Evolutionary conservation across 1,140 invertebrate species (phyloP), one percentile per base, ranked within the genome.

Genomic region (Stegodyphus dumicola): DNA sequence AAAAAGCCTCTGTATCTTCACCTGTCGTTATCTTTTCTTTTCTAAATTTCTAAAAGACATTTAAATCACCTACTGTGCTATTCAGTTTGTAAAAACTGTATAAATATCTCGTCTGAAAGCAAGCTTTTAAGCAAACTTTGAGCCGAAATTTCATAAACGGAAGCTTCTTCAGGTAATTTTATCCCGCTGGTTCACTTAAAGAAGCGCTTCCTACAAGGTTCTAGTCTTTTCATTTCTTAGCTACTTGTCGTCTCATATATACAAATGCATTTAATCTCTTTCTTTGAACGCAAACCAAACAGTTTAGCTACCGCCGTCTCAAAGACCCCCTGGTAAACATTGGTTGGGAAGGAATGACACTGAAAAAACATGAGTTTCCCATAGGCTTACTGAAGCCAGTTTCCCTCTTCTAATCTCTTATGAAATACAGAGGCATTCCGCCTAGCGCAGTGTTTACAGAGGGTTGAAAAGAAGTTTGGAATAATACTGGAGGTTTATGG

Each of bases 231-330:
- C 33, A 33, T 71, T 51, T 52, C 49, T 49, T 10, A 33, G 33
- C 73, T 56, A 75, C 70, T 83, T 83, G 80, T 33, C 64, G 49
- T 66, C n/a, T 64, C 60, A 65, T 75, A 75, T 56, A 83, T 75
- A 83, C 80, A 83, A 83, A 83, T 51, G 60, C 80, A 67, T 54
- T 70, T 83, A 83, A 83, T 83, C 80, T 83, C 73, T 51, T 48
- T 13, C 60, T 66, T 83, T 83, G 80, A 71, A 56, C 6, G 66
- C 52, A 75, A 83, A 83, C 80, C 80, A 83, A 83, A 83, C 80
- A 83, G 71, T 83, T 83, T 83, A 75, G 70, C 51, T 67, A 75
- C 71, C 71, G 64, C n/a, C 9, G 52, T 49, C 54, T 51, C 69
- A 64, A 51, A 65, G 80, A 75, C 80, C 71, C 80, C 80, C 70